Conservation (phyloP, 1,140 invertebrate species). For the Penaeus vannamei region DNA sequence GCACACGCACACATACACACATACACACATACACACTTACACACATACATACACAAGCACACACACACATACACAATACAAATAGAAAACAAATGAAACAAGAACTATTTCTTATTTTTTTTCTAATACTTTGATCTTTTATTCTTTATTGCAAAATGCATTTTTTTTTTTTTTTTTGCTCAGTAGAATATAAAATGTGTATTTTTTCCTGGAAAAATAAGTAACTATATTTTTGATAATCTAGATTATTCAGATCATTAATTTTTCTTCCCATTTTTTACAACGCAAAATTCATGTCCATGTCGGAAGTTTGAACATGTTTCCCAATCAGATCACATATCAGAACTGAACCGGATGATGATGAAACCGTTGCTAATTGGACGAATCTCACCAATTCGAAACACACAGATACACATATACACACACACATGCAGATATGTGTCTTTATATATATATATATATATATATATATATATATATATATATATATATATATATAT, state of each 20-base stretch:
- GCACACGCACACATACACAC: neutral
- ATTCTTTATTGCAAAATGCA: neutral
- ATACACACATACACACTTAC: neutral
- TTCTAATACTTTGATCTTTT: neutral
- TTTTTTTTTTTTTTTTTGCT: too few relatives aligned
- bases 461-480: constrained; percentile 27
- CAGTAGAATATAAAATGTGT: too few relatives aligned
- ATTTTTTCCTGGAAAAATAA: too few relatives aligned
- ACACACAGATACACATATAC: neutral
- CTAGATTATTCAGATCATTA: too few relatives aligned
- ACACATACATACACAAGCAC: too few relatives aligned
- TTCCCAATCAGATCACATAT: too few relatives aligned
- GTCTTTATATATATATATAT: neutral
- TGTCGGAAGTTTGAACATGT: too few relatives aligned
- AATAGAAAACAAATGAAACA: neutral
- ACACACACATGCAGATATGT: neutral
- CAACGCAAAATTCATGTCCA: too few relatives aligned
- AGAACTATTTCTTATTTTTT: neutral
- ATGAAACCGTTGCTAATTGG: too few relatives aligned
- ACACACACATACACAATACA: neutral
- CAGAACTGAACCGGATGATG: too few relatives aligned
- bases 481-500: neutral
- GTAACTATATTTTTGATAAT: too few relatives aligned
- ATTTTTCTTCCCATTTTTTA: too few relatives aligned
- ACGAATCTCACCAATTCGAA: neutral